phyloP scores from a whole-genome alignment of 2,888 invertebrate genomes.

The Torymus texanus region DNA sequence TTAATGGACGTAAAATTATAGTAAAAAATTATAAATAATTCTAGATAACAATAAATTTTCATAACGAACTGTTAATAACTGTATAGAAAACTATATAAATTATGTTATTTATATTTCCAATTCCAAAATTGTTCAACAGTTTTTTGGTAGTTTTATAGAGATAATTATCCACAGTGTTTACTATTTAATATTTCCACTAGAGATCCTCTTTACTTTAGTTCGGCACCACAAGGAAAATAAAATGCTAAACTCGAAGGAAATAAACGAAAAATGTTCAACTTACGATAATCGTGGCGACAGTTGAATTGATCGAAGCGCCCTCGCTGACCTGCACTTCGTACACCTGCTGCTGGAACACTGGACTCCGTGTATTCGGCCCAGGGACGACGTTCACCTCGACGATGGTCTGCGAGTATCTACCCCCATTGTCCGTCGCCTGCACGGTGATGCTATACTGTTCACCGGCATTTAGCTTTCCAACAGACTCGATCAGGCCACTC shows the following conservation, averaged over 20 bases:
- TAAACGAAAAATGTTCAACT: conserved; percentile 62
- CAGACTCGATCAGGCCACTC: conserved; percentile 86
- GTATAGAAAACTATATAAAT: too few species aligned
- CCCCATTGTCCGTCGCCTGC: conserved; percentile 87
- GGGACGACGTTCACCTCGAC: conserved; percentile 90
- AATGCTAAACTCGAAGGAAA: conserved; percentile 25
- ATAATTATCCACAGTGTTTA: too few species aligned
- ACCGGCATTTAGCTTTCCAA: conserved; percentile 88
- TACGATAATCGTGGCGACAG: conserved; percentile 86
- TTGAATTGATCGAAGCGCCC: conserved; percentile 91
- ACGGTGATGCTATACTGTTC: conserved; percentile 93
- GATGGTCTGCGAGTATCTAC: conserved; percentile 88
- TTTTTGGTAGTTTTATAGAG: too few species aligned
- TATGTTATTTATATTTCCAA: too few species aligned
- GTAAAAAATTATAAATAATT: too few species aligned
- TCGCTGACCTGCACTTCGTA: conserved; percentile 93
- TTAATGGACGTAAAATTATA: too few species aligned
- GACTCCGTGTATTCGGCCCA: conserved; percentile 88
- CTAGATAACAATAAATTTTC: too few species aligned
- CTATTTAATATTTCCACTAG: too few species aligned
- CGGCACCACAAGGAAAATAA: not conserved
- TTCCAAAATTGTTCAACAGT: too few species aligned
- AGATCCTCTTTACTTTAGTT: not conserved
- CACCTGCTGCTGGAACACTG: conserved; percentile 86
- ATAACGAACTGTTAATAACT: too few species aligned